Base-by-base conservation (phyloP, 2,113 vertebrate genomes). In the Neodontobutis hainanensis region DNA sequence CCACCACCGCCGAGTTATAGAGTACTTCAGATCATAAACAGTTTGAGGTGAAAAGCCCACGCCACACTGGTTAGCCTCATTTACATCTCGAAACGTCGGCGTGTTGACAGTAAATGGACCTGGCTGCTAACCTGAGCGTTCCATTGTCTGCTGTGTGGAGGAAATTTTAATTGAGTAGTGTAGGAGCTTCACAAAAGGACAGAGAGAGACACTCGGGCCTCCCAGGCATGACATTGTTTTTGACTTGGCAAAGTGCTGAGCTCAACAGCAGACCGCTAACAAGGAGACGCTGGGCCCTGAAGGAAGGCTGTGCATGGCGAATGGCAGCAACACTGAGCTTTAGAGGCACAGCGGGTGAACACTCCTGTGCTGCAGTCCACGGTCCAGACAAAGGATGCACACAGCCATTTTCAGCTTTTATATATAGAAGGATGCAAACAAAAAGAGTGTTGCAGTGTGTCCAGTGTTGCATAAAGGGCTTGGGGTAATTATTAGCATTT, bases 211-310 rank as follows among this genome's bases (percentile, higher is more conserved):
- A 87, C 63, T 56, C 55, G 70, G 63, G 36, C 80, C 90, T 90
- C 57, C 58, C 6, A 78, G 89, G 86, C 83, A 90, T 88, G 83
- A 91, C 89, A 87, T 87, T 90, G 82, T 90, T 91, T 90, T 91
- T 88, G 78, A 90, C 89, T 90, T 85, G 86, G 85, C 89, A 91
- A 90, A 91, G 85, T 91, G 90, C 89, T 91, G 89, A 90, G 87
- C 89, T 91, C 83, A 78, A 88, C 89, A 90, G 75, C 86, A 78
- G 78, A 83, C 83, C 82, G 61, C 85, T 85, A 82, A 91, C 87
- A 84, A 88, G 85, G 77, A 88, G 86, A 86, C 74, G 78, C 68
- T 81, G 77, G 60, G 56, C 86, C 83, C 83, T 83, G 83, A 75
- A 90, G 83, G 82, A 83, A 77, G 75, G 72, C 77, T 71, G 81